Evolutionary conservation across 2,113 vertebrate genomes (phyloP).

Genomic region (Mastomys natalensis): DNA sequence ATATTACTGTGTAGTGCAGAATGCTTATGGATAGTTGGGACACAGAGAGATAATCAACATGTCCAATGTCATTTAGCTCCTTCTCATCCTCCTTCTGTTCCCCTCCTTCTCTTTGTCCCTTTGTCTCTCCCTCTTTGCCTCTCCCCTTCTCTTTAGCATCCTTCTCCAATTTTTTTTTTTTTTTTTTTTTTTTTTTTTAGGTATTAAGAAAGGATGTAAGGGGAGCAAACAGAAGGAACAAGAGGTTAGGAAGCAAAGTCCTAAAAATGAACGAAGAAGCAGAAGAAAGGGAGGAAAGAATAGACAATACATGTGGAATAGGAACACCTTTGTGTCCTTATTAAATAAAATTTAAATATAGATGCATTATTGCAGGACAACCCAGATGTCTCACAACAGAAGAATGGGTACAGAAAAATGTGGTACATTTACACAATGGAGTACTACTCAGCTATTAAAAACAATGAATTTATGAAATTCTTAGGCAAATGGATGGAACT

Average conservation of each 20-base stretch:
- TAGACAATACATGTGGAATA: not conserved
- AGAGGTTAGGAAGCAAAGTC: not conserved
- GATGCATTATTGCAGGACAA: not conserved
- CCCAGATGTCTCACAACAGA: too few species aligned
- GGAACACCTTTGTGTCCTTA: not conserved
- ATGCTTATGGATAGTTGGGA: not conserved
- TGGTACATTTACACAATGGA: too few species aligned
- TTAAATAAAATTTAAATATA: conserved; percentile 40
- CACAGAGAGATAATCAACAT: not conserved
- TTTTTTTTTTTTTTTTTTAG: not conserved
- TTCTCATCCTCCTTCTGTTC: not conserved
- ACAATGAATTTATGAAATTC: too few species aligned
- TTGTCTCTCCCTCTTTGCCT: not conserved
- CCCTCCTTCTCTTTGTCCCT: not conserved
- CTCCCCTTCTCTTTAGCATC: not conserved
- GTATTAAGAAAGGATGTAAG: not conserved
- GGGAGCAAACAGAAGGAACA: not conserved
- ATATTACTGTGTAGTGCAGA: not conserved
- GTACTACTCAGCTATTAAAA: too few species aligned
- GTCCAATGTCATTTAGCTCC: not conserved
- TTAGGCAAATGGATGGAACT: too few species aligned
- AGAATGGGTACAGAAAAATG: too few species aligned
- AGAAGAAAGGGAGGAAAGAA: not conserved
- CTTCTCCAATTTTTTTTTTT: not conserved
- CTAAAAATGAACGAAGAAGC: conserved; percentile 7